Conservation (phyloP, 2,888 invertebrate species). For the Rhimphoctona megacephalus region DNA sequence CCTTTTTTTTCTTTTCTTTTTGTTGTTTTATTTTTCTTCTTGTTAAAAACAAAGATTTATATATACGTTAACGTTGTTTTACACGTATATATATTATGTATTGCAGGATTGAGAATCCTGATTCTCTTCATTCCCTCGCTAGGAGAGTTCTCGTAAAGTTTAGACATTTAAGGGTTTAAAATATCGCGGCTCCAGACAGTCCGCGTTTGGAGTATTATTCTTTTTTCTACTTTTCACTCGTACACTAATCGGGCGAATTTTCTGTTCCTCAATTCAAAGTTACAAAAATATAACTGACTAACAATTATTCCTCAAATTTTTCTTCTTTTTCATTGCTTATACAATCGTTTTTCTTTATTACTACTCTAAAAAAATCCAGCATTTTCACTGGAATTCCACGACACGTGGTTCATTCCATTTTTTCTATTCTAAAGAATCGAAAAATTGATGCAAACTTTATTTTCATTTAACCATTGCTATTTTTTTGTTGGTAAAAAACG, state of each 20-base stretch:
- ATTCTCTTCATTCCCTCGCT: background rate
- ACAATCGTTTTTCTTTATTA: background rate
- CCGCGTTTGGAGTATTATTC: background rate
- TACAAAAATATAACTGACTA: background rate
- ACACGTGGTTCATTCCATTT: background rate
- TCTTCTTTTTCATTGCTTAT: too few species aligned
- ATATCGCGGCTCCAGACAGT: background rate
- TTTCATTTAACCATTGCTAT: background rate
- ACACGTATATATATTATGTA: background rate
- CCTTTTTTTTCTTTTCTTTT: conserved; percentile 5
- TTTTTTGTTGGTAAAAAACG: background rate
- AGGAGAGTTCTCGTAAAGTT: background rate
- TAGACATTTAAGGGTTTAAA: background rate
- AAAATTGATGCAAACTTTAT: background rate
- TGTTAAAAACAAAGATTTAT: background rate
- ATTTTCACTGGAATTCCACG: background rate
- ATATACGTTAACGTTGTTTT: background rate
- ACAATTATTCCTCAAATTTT: background rate
- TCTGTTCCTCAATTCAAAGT: background rate
- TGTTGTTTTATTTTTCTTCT: background rate
- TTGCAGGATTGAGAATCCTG: background rate
- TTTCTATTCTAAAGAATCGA: background rate
- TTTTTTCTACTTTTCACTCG: background rate
- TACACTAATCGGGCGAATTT: background rate
- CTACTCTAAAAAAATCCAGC: too few species aligned